These are phyloP conservation scores for Platerodrilus igneus DNA, from an alignment of 2,888 invertebrate genomes.

Conservation along the genomic window DNA sequence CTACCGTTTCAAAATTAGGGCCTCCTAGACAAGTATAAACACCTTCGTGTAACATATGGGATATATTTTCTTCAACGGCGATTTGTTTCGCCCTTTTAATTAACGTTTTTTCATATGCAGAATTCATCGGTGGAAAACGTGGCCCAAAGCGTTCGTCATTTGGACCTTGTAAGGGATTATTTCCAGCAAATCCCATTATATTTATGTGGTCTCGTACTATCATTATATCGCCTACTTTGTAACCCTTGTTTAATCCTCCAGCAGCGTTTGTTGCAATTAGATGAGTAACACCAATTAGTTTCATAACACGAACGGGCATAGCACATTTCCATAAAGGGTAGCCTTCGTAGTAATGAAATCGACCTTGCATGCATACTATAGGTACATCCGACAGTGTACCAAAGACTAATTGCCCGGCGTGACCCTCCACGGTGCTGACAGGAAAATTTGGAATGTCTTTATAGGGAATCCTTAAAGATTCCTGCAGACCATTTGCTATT, in stretches of 20 bases:
- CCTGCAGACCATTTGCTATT: conserved; percentile 70
- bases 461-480: conserved; percentile 74
- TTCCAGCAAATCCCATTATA: conserved; percentile 92
- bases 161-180: conserved; percentile 88
- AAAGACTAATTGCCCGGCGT: conserved; percentile 87
- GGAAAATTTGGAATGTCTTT: conserved; percentile 93
- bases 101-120: conserved; percentile 74
- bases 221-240: conserved; percentile 93
- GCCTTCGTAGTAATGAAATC: conserved; percentile 97
- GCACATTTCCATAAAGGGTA: conserved; percentile 91
- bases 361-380: conserved; percentile 94
- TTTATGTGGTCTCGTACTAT: conserved; percentile 95
- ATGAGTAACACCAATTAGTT: conserved; percentile 82
- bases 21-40: conserved; percentile 94
- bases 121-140: conserved; percentile 89
- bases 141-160: conserved; percentile 95
- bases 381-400: conserved; percentile 75
- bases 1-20: conserved; percentile 93
- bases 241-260: conserved; percentile 86
- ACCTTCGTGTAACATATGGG: conserved; percentile 74
- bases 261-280: conserved; percentile 96
- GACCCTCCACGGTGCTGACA: conserved; percentile 85
- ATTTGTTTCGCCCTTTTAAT: conserved; percentile 67
- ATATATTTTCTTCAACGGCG: conserved; percentile 56
- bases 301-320: conserved; percentile 95